Conservation (phyloP, 2,113 vertebrate species). For the Podocnemis expansa region DNA sequence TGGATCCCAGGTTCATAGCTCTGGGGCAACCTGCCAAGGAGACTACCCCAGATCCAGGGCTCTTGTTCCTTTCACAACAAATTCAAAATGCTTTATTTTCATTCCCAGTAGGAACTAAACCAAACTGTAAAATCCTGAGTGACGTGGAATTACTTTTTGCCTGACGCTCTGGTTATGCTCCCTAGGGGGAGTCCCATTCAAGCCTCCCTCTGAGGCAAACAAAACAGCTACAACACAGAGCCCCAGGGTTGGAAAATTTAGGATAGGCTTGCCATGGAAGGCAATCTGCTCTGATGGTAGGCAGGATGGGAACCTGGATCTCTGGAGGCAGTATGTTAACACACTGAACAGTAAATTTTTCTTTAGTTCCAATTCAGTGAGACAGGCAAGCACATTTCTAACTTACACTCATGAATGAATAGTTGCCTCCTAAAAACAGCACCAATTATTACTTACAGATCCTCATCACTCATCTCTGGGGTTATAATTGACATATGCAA, state of each 20-base stretch:
- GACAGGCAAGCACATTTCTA: accelerated
- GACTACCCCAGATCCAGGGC: too few relatives aligned
- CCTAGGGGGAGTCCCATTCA: neutral
- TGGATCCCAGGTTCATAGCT: too few relatives aligned
- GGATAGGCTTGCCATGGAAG: neutral
- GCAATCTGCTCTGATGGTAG: accelerated
- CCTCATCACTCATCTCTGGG: accelerated
- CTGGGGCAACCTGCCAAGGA: too few relatives aligned
- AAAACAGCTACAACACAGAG: neutral
- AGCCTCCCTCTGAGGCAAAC: accelerated
- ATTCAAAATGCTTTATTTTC: too few relatives aligned
- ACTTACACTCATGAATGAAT: accelerated
- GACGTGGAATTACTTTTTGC: too few relatives aligned
- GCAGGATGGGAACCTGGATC: accelerated
- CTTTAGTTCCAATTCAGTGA: neutral
- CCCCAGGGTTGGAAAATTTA: neutral
- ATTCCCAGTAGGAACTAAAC: too few relatives aligned
- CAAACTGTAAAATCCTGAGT: too few relatives aligned
- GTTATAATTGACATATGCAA: accelerated
- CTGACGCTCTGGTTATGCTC: too few relatives aligned
- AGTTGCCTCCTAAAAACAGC: neutral
- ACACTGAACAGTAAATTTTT: accelerated
- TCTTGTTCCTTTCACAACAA: too few relatives aligned
- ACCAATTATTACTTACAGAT: neutral
- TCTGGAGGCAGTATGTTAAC: accelerated